phyloP scores from a whole-genome alignment of 2,888 invertebrate genomes.

The Blera fallax region DNA sequence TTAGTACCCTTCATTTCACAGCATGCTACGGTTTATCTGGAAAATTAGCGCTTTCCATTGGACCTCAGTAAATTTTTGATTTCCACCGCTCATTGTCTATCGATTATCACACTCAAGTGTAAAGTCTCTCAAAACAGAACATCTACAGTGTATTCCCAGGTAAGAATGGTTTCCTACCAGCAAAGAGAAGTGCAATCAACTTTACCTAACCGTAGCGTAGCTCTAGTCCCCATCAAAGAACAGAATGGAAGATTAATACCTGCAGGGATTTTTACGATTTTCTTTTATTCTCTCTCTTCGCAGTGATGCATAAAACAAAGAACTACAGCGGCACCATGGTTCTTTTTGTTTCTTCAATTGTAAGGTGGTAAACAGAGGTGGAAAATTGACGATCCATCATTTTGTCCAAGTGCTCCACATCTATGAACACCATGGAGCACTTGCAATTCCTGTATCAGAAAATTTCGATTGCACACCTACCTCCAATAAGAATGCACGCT shows the following conservation, averaged over 20 bases:
- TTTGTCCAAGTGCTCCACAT: slow-evolving; percentile 28
- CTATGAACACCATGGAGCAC: neutral
- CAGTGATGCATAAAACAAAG: slow-evolving; percentile 66
- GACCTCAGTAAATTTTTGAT: neutral
- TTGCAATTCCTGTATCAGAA: slow-evolving; percentile 12
- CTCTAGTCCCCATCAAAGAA: slow-evolving; percentile 50
- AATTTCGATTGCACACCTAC: slow-evolving; percentile 27
- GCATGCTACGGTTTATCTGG: neutral
- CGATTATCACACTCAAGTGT: slow-evolving; percentile 43
- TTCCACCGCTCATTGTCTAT: slow-evolving; percentile 7
- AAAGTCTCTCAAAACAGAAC: neutral
- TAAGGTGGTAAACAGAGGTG: slow-evolving; percentile 16
- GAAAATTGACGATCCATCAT: slow-evolving; percentile 53
- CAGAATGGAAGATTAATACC: slow-evolving; percentile 54
- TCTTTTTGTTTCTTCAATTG: neutral
- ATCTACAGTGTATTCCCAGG: no score
- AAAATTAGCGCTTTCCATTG: slow-evolving; percentile 9
- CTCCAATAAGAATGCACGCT: slow-evolving; percentile 53
- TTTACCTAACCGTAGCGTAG: slow-evolving; percentile 20
- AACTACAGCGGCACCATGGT: slow-evolving; percentile 36
- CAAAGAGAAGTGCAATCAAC: slow-evolving; percentile 65
- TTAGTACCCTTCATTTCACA: neutral
- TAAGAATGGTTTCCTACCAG: neutral
- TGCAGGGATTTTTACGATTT: slow-evolving; percentile 64
- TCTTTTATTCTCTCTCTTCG: slow-evolving; percentile 40